These are phyloP conservation scores for Ditylenchus weischeri DNA, from an alignment of 2,888 invertebrate species.

Conservation along the genomic window DNA sequence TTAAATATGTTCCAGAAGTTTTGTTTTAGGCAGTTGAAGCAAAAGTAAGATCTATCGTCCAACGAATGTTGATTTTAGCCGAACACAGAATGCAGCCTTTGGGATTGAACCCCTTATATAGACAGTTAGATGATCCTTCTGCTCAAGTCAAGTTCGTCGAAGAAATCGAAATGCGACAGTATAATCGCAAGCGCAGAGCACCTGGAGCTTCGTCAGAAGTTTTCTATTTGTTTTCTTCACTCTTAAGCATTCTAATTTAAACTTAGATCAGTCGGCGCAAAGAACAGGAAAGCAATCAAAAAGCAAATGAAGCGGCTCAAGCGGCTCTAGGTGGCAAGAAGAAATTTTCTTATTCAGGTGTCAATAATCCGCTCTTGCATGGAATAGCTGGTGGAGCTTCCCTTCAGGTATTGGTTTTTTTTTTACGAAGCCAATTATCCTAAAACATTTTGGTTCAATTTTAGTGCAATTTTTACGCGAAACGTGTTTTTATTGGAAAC, in stretches of 20 bases:
- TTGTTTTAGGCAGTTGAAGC: constrained; percentile 1
- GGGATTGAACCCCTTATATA: background rate
- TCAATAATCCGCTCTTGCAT: too few relatives aligned
- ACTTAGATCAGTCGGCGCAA: background rate
- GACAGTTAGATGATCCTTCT: background rate
- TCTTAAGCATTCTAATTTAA: background rate
- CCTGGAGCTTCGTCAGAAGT: too few relatives aligned
- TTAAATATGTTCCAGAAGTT: background rate
- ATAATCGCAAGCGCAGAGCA: too few relatives aligned
- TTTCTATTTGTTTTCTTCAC: too few relatives aligned
- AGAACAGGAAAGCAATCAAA: background rate
- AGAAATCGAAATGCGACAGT: background rate
- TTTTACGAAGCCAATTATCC: too few relatives aligned
- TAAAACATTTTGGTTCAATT: too few relatives aligned
- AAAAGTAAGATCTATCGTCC: background rate
- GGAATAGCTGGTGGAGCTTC: too few relatives aligned
- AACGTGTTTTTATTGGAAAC: too few relatives aligned
- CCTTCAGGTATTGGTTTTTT: too few relatives aligned
- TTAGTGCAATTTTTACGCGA: too few relatives aligned
- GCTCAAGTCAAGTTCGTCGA: background rate
- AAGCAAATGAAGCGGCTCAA: background rate
- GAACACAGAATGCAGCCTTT: background rate
- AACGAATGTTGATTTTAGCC: background rate
- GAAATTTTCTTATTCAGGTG: too few relatives aligned
- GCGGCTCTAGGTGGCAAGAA: background rate